Percentiles rank a stretch among this genome's conserved stretches.
Evolutionary conservation across 1,140 invertebrate species (phyloP).

Genomic region (Nomia melanderi): DNA sequence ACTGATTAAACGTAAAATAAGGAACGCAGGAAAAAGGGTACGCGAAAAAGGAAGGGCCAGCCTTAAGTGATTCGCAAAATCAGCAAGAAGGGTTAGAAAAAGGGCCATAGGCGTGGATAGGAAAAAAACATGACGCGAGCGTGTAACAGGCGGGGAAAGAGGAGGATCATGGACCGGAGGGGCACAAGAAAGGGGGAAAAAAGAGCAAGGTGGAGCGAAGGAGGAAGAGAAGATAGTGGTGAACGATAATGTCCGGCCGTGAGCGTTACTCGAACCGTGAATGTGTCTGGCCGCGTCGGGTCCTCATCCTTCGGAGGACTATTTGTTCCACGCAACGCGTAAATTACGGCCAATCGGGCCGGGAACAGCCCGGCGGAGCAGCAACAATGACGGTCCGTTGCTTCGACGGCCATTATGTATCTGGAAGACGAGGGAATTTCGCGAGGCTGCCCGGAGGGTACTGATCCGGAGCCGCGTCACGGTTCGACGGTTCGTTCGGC

Average conservation of each 20-base stretch:
- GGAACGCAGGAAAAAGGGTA: too few species aligned
- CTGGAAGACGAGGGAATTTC: slow-evolving; percentile 48
- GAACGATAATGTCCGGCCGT: slow-evolving; percentile 60
- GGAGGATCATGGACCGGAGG: background rate
- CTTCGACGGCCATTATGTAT: slow-evolving; percentile 48
- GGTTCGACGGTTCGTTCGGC: slow-evolving; percentile 28
- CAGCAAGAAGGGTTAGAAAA: background rate
- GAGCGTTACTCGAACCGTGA: slow-evolving; percentile 58
- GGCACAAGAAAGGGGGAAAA: slow-evolving; percentile 7
- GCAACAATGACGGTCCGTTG: slow-evolving; percentile 42
- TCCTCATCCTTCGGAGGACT: slow-evolving; percentile 60
- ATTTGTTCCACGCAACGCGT: slow-evolving; percentile 67
- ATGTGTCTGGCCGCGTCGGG: slow-evolving; percentile 49
- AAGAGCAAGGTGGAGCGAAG: slow-evolving; percentile 2
- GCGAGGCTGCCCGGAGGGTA: slow-evolving; percentile 37
- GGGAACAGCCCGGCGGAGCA: slow-evolving; percentile 19
- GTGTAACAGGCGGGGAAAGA: background rate
- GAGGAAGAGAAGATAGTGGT: slow-evolving; percentile 36
- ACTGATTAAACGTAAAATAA: too few species aligned
- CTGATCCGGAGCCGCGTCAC: slow-evolving; percentile 46
- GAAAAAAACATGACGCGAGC: background rate
- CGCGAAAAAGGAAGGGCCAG: background rate
- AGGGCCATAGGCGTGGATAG: background rate
- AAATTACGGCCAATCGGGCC: slow-evolving; percentile 61
- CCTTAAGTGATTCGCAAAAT: too few species aligned